These are phyloP conservation scores for Saxidomus purpurata DNA, from an alignment of 1,140 invertebrate genomes.

Conservation along the genomic window DNA sequence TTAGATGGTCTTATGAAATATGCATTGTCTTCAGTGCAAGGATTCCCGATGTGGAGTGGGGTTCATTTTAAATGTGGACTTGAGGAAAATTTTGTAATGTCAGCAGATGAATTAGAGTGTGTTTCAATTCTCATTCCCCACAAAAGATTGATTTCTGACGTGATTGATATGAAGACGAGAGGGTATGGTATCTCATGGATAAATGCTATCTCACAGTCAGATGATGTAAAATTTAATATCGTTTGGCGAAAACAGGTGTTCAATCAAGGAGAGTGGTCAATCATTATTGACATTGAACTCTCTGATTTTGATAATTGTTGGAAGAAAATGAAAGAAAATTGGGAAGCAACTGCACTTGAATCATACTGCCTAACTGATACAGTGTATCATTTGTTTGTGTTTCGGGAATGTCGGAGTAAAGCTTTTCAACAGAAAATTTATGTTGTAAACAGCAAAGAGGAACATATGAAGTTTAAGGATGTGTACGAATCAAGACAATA, in stretches of 20 bases:
- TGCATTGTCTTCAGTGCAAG: conserved; percentile 71
- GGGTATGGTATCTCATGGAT: conserved; percentile 59
- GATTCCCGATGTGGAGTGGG: conserved; percentile 52
- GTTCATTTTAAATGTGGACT: not conserved
- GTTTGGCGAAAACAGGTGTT: conserved; percentile 42
- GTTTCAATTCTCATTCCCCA: conserved; percentile 68
- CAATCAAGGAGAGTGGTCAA: not conserved
- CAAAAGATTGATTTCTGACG: not conserved
- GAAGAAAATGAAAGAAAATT: conserved; percentile 16
- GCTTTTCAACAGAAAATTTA: conserved; percentile 26
- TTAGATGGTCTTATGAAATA: conserved; percentile 83
- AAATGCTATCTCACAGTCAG: conserved; percentile 38
- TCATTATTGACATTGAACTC: conserved; percentile 17
- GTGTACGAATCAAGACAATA: not conserved
- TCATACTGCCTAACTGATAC: not conserved
- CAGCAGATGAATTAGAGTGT: conserved; percentile 67
- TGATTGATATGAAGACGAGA: conserved; percentile 33
- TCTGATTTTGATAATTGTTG: conserved; percentile 10
- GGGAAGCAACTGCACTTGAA: not conserved
- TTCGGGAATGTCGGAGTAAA: not conserved
- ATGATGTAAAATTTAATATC: no score
- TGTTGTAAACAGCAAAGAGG: conserved; percentile 1
- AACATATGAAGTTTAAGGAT: not conserved
- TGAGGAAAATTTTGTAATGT: conserved; percentile 53
- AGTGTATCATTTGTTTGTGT: conserved; percentile 51